Evolutionary conservation across 2,113 vertebrate genomes (phyloP), one percentile per base, ranked within the genome.

Genomic region (Chauna torquata): DNA sequence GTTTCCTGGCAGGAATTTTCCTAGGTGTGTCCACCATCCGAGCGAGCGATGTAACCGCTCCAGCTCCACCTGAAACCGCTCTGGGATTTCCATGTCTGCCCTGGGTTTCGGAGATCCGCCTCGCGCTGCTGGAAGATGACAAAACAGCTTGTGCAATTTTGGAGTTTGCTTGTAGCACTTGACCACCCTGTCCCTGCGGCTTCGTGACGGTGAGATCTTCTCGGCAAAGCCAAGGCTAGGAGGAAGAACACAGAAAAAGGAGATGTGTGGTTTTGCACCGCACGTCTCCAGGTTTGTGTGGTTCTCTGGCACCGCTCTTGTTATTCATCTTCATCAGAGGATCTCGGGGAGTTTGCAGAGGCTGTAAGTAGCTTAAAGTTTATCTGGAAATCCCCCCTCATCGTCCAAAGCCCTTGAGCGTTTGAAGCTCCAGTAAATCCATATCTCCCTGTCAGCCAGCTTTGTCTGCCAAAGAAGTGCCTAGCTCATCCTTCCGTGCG

Each of bases 301-400:
- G 22, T 76, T 92, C 81, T 91, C 52, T 91, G 9, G 62, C 57
- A 76, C 87, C 17, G 7, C 76, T 92, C 2, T 0, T 49, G 81
- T 94, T 89, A 80, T 6, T 94, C 86, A 42, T 90, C 85, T 91
- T 91, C 92, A 94, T 92, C 96, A 92, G 86, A 87, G 84, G 92
- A 96, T 96, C 81, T 95, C 1, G 1, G 62, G 75, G 91, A 89
- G 89, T 92, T 97, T 94, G 66, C 75, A 87, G 83, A 95, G 50
- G 81, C 78, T 91, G 40, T 96, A 96, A 96, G 86, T 97, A 88
- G 95, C 92, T 96, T 97, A 95, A 96, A 94, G 94, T 95, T 96
- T 95, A 91, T 92, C 86, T 95, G 86, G 84, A 94, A 97, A 95
- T 91, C 91, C 94, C 81, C 81, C 78, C 54, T 94, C 81, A 85